Percentiles rank a stretch among this genome's conserved stretches.
phyloP scores from a whole-genome alignment of 1,140 invertebrate species.

The Latrodectus geometricus region DNA sequence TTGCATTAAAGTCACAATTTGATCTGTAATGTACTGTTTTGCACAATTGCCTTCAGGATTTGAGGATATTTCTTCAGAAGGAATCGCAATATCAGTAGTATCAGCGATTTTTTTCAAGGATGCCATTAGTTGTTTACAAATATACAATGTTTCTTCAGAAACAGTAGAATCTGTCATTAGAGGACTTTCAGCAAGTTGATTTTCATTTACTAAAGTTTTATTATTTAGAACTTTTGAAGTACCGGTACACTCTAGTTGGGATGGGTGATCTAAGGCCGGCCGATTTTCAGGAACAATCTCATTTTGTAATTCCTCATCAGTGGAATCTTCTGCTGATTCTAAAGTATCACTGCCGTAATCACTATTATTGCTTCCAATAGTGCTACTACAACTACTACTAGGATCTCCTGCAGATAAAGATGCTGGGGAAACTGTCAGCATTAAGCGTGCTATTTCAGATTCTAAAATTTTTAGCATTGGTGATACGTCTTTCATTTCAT shows the following conservation, averaged over 20 bases:
- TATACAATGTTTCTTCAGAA: conserved; percentile 65
- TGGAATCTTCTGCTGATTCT: conserved; percentile 62
- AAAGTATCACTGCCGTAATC: conserved; percentile 65
- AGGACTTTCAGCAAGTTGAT: background rate
- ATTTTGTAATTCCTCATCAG: conserved; percentile 49
- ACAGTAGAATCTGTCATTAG: conserved; percentile 26
- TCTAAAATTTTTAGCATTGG: conserved; percentile 61
- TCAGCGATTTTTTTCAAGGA: conserved; percentile 72
- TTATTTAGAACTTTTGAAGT: background rate
- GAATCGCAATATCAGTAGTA: conserved; percentile 17
- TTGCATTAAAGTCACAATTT: conserved; percentile 91
- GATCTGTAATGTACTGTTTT: conserved; percentile 90
- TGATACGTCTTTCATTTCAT: conserved; percentile 52
- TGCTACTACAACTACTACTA: conserved; percentile 61
- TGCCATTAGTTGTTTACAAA: conserved; percentile 65
- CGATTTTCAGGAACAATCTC: conserved; percentile 39
- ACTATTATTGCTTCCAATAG: conserved; percentile 64
- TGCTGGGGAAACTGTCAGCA: conserved; percentile 63
- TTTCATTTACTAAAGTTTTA: background rate
- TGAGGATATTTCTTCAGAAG: conserved; percentile 28
- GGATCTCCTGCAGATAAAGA: conserved; percentile 53
- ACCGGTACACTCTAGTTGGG: conserved; percentile 13
- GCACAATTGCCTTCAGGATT: conserved; percentile 74
- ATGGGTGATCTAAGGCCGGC: conserved; percentile 5
- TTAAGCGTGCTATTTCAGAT: conserved; percentile 63